Conservation (phyloP, 2,797 vertebrate genomes). For the Eutrigla gurnardus region DNA sequence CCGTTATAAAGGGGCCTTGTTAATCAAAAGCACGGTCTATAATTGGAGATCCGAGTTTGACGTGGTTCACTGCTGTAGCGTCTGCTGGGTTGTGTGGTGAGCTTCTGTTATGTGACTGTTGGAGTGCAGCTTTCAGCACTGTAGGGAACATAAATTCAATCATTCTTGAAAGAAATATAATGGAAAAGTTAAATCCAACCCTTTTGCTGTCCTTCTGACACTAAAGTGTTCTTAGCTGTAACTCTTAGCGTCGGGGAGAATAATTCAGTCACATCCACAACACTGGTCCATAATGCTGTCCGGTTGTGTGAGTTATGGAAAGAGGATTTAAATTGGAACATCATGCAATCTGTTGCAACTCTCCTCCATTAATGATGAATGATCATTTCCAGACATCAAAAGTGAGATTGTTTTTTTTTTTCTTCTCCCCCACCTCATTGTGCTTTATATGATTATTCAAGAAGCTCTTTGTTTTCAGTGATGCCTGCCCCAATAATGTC, state of each 20-base stretch:
- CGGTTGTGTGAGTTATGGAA: constrained; percentile 18
- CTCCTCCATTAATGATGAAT: constrained; percentile 46
- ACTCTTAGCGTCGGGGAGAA: not conserved
- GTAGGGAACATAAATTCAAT: constrained; percentile 30
- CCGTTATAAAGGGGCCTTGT: constrained; percentile 56
- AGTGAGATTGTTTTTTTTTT: constrained; percentile 18
- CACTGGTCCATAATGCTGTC: constrained; percentile 5
- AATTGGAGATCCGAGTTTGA: constrained; percentile 60
- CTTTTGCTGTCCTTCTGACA: constrained; percentile 7
- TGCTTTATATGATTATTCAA: constrained; percentile 37
- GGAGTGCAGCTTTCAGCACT: constrained; percentile 36
- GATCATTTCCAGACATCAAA: constrained; percentile 39
- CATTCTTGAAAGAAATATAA: constrained; percentile 26
- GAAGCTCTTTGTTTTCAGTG: constrained; percentile 46
- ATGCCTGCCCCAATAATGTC: constrained; percentile 68
- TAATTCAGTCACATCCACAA: constrained; percentile 14
- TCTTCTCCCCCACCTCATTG: constrained; percentile 2
- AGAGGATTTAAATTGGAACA: constrained; percentile 25
- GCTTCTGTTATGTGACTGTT: constrained; percentile 37
- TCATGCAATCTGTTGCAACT: constrained; percentile 20
- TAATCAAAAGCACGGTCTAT: constrained; percentile 62
- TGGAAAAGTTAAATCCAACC: constrained; percentile 10
- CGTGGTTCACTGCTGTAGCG: constrained; percentile 13
- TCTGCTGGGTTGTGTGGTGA: constrained; percentile 21
- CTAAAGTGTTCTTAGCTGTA: constrained; percentile 15